Base-by-base conservation (phyloP, 2,888 invertebrate genomes). In the Perdita meconis region DNA sequence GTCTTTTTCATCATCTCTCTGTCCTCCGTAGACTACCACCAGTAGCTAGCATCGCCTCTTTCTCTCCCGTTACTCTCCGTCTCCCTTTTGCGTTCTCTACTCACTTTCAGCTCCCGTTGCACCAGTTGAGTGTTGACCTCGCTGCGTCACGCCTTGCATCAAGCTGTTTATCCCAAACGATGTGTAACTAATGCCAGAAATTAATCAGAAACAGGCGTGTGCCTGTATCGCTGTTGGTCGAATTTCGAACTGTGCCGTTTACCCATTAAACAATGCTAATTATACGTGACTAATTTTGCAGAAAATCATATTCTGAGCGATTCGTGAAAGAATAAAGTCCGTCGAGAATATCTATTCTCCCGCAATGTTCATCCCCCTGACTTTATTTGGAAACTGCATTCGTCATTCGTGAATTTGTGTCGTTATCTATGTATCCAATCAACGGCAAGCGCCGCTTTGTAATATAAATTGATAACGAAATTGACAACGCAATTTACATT, bases 91-190 rank as follows among this genome's bases (percentile, higher is more conserved):
- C 60, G 57, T 57, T 76, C 59, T 40, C 44, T n/a, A 56, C 42
- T 78, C 68, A 72, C 67, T 66, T 64, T 67, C 78, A 60, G 74
- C 78, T 71, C 79, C 79, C 78, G 79, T 75, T 79, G 56, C 40
- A 74, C 75, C 78, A 71, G 75, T 79, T 71, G 74, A 80, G 68
- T 68, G 81, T 78, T 78, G 81, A 81, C 81, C 74, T 78, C 61
- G 78, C 81, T 64, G 70, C 75, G 80, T 71, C 81, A 78, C 73
- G 78, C 81, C 6, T 81, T 57, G 81, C 67, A 67, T 24, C 60
- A 26, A 61, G 61, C 74, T 68, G 78, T 81, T 78, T 75, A 78
- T 66, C 66, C 63, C 78, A 74, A 74, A 73, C 59, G 64, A 78
- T 63, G 65, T 57, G 71, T 57, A 63, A 61, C 56, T 61, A 57